Evolutionary conservation across 2,113 vertebrate species (phyloP), one percentile per base, ranked within the genome.

Genomic region (Gasterosteus aculeatus): DNA sequence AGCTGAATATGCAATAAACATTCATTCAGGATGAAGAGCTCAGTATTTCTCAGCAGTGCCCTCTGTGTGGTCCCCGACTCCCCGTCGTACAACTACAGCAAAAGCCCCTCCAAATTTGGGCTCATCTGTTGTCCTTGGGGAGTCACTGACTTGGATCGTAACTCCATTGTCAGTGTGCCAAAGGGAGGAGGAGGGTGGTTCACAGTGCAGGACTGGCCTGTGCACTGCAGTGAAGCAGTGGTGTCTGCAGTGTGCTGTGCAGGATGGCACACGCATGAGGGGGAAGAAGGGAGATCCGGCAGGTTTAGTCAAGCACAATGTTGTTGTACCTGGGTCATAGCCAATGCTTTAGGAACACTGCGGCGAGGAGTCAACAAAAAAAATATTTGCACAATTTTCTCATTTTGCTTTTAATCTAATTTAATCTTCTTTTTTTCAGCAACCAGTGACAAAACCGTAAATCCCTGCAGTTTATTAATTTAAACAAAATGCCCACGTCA

Each of bases 121-220:
- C 72, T 85, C 70, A 61, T 67, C 80, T 83, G 77, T 81, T 83
- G 79, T 80, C 78, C 84, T 38, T 59, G 58, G 65, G 70, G 63
- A 80, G 58, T 60, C 33, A 62, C 75, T 80, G 84, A 83, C 53
- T 78, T 82, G 57, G 82, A 84, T 77, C 75, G 72, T 65, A 85
- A 85, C 86, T 77, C 69, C 75, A 85, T 79, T 87, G 82, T 88
- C 41, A 76, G 33, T 66, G 67, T 73, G 84, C 82, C 81, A 85
- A 75, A 72, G 42, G 69, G 78, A 83, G 82, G 78, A 66, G 72
- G 76, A 66, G 53, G 51, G 35, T 42, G 54, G 29, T 49, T 47
- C 58, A 54, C 69, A 69, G 73, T 72, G 58, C 57, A 72, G 51
- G 42, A 56, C 47, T 42, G 62, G 62, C 15, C 67, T 14, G 22